Conservation (phyloP, 2,113 vertebrate species). For the Aramus guarauna region DNA sequence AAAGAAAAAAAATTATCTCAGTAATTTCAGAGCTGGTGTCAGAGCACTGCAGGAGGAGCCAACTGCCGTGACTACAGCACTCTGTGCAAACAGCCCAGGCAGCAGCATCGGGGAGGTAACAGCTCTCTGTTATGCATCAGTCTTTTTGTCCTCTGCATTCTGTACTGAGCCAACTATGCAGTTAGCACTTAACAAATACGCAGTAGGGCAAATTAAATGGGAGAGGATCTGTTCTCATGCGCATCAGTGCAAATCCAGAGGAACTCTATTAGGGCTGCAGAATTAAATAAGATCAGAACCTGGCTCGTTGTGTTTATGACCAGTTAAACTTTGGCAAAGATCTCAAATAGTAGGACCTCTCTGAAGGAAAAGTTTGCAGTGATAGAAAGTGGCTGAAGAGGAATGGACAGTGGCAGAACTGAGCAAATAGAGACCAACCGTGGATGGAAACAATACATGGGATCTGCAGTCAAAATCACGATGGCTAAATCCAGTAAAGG, state of each 20-base stretch:
- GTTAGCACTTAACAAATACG: neutral
- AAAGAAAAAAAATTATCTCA: neutral
- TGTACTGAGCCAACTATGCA: neutral
- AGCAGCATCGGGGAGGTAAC: neutral
- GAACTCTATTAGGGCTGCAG: neutral
- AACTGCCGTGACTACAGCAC: accelerated
- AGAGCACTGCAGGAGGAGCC: neutral
- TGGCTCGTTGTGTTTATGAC: neutral
- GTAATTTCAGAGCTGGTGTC: neutral
- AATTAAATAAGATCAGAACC: neutral
- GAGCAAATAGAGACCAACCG: neutral
- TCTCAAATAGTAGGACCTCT: neutral
- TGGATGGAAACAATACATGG: neutral
- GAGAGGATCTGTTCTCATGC: neutral
- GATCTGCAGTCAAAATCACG: neutral
- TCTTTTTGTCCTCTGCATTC: neutral
- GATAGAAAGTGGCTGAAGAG: neutral
- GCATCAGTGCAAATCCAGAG: neutral
- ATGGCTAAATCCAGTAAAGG: neutral
- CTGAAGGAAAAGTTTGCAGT: neutral
- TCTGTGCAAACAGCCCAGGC: neutral
- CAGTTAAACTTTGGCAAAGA: neutral
- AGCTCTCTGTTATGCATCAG: neutral
- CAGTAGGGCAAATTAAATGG: neutral
- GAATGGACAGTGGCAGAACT: neutral